A percentile compares a stretch with the other conserved stretches of the same genome.
Conservation (phyloP, 2,797 vertebrate species). For the Sphenopsis melanotis region DNA sequence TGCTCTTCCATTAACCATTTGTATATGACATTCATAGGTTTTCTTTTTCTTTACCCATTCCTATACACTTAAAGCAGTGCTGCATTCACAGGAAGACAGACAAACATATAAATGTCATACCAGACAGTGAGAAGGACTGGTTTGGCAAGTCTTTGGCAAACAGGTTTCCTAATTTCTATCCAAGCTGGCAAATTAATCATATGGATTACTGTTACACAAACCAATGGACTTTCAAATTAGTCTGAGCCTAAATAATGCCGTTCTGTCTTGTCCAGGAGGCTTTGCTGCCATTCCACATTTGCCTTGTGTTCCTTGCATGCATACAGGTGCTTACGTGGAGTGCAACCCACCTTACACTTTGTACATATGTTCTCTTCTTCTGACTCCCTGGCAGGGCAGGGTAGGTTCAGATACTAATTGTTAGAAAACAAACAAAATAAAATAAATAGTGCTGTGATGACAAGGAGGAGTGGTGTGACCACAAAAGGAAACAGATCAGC, state of each 20-base stretch:
- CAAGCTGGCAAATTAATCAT: conserved; percentile 1
- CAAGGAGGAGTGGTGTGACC: neutral
- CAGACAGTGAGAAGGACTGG: conserved; percentile 27
- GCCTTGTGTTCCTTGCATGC: neutral
- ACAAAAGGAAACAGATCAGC: neutral
- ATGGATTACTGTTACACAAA: neutral
- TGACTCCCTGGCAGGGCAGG: neutral
- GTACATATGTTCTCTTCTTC: neutral
- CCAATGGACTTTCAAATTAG: neutral
- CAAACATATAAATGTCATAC: neutral
- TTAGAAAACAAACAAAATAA: neutral
- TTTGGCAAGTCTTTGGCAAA: conserved; percentile 25
- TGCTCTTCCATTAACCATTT: neutral
- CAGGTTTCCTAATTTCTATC: conserved; percentile 21
- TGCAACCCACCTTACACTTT: neutral
- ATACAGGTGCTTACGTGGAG: rapidly evolving
- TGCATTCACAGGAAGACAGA: neutral
- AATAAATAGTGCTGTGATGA: neutral
- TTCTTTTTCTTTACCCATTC: neutral
- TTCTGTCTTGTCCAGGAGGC: neutral
- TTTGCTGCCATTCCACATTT: neutral
- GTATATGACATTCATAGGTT: neutral
- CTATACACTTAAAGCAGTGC: neutral
- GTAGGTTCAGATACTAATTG: neutral
- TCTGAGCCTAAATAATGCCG: neutral